Conservation (phyloP, 2,797 vertebrate species). For the Perodicticus potto region DNA sequence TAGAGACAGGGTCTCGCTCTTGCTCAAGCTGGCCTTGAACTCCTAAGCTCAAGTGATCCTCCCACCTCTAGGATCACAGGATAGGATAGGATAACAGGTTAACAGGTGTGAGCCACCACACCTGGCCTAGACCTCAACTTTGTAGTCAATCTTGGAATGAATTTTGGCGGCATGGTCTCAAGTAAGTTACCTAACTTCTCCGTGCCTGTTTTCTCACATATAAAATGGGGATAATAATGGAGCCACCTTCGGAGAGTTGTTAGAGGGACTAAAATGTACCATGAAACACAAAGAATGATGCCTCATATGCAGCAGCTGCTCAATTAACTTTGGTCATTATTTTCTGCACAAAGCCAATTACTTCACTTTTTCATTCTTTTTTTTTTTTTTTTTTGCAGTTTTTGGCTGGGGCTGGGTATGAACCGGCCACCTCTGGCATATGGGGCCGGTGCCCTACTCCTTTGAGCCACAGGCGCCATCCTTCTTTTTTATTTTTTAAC, state of each 20-base stretch:
- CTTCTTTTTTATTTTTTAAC: background rate
- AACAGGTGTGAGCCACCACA: too few species aligned
- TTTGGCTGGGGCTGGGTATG: too few species aligned
- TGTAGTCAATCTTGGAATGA: background rate
- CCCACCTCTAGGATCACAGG: too few species aligned
- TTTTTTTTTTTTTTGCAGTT: background rate
- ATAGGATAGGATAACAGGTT: too few species aligned
- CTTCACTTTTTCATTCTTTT: background rate
- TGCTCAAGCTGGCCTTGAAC: too few species aligned
- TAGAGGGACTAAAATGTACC: background rate
- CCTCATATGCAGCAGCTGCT: background rate
- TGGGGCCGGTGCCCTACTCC: too few species aligned
- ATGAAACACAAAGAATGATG: background rate
- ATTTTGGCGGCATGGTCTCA: background rate
- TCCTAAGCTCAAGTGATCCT: too few species aligned
- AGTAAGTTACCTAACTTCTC: background rate
- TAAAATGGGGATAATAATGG: background rate
- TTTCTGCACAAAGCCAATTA: constrained; percentile 5
- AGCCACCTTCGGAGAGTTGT: background rate
- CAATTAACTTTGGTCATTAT: background rate
- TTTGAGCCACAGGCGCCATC: too few species aligned
- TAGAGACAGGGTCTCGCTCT: too few species aligned
- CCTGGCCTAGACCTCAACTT: too few species aligned
- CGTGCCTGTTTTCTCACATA: background rate
- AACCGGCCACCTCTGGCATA: too few species aligned